Base-by-base conservation (phyloP, 2,113 vertebrate species). In the Pristiophorus japonicus region DNA sequence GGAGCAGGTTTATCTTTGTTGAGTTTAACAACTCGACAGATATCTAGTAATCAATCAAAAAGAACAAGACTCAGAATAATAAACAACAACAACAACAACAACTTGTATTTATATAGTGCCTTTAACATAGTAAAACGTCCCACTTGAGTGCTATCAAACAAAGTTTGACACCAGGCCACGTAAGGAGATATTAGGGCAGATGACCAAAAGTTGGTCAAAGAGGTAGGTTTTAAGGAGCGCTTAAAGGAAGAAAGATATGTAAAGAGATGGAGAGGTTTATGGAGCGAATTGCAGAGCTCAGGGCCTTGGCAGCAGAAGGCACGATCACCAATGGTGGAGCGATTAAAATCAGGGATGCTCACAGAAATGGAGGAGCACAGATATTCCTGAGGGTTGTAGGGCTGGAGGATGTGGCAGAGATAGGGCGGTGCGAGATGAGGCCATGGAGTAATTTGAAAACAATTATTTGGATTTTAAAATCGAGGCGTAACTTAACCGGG, bases 21-120 rank as follows among this genome's bases (percentile, higher is more conserved):
- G 95, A 96, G 96, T 96, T 90, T 95, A 96, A 96, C 96, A 97
- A 95, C 96, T 97, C 96, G 96, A 87, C 96, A 38, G 65, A 96
- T 96, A 97, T 97, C 97, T 97, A 96, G 51, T 18, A 51, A 94
- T 24, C 70, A 30, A 94, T 47, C 47, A 67, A 14, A 47, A 66
- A 63, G 42, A 42, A 73, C 70, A 73, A 87, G 42, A 87, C 20
- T n/a, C 16, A 93, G 34, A 45, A 66, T 93, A 42, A 2, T 45
- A 85, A 51, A 51, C 51, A 51, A 2, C 51, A 51, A 51, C 51
- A 51, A 51, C 51, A 85, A 88, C 11, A 88, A 59, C 27, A 59
- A 18, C 10, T 51, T 27, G 45, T 24, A 85, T 85, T 85, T 70
- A 70, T 81, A 81, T 42, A 38, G n/a, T 5, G n/a, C 75, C n/a